These are phyloP conservation scores for Emydocephalus ijimae DNA, from an alignment of 2,113 vertebrate species.

Conservation along the genomic window DNA sequence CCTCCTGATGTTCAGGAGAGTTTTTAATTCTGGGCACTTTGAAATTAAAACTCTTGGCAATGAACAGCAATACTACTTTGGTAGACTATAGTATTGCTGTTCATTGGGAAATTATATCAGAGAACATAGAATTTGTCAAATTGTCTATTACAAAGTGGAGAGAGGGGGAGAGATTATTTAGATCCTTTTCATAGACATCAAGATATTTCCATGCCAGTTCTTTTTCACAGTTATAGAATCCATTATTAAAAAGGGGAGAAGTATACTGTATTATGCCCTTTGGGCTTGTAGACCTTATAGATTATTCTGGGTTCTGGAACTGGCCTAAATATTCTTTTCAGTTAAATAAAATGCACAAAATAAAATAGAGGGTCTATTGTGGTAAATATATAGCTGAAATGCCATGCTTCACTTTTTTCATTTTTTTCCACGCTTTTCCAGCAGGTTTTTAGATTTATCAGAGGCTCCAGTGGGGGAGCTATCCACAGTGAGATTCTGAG, in stretches of 20 bases:
- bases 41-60: not conserved
- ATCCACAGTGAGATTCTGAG: not conserved
- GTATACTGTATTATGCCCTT: not conserved
- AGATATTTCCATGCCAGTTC: not conserved
- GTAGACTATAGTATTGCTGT: not conserved
- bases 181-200: not conserved
- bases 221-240: not conserved
- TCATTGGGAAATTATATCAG: not conserved
- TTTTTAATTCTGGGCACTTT: not conserved
- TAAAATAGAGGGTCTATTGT: not conserved
- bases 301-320: not conserved
- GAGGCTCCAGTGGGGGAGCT: not conserved
- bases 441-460: not conserved
- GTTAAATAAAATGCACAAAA: not conserved
- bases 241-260: not conserved
- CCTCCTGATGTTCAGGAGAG: not conserved
- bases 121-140: not conserved
- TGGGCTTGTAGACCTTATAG: not conserved
- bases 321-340: not conserved
- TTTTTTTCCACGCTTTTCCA: not conserved
- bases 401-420: not conserved
- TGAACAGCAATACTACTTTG: not conserved
- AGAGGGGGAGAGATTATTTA: not conserved
- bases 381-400: not conserved
- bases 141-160: not conserved